Percentiles rank a stretch among this genome's conserved stretches.
Conservation (phyloP, 2,797 vertebrate species). For the Darevskia mixta region DNA sequence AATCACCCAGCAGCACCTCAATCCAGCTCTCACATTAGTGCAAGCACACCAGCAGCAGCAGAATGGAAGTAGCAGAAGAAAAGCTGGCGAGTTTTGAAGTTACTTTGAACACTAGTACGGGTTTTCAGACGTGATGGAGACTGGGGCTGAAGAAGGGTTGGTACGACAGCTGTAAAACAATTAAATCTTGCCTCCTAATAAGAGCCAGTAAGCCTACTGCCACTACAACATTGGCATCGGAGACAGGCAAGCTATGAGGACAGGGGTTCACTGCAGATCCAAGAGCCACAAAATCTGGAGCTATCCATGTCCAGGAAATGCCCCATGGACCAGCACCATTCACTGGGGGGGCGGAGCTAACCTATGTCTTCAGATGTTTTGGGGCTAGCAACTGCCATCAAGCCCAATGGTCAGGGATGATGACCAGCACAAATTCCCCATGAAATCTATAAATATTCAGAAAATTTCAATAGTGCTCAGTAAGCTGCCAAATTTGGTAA, state of each 20-base stretch:
- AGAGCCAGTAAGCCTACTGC: neutral
- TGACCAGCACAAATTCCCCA: neutral
- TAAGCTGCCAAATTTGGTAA: neutral
- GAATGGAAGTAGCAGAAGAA: neutral
- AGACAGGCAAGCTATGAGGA: too few relatives aligned
- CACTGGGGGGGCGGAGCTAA: neutral
- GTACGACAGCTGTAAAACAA: neutral
- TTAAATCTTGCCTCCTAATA: neutral
- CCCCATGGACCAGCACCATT: neutral
- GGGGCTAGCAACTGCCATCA: neutral
- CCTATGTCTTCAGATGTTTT: neutral
- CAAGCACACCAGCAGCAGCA: neutral
- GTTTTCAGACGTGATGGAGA: neutral
- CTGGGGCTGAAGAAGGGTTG: neutral
- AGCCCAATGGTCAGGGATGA: neutral
- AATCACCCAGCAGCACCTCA: neutral
- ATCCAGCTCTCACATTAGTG: too few relatives aligned
- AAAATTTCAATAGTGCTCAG: neutral
- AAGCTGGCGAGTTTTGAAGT: neutral
- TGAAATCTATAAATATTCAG: neutral
- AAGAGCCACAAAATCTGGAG: neutral
- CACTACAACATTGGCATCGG: neutral
- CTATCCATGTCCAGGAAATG: neutral
- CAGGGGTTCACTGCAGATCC: neutral
- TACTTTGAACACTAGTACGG: neutral